phyloP scores from a whole-genome alignment of 2,888 invertebrate species.

The Salticus scenicus region DNA sequence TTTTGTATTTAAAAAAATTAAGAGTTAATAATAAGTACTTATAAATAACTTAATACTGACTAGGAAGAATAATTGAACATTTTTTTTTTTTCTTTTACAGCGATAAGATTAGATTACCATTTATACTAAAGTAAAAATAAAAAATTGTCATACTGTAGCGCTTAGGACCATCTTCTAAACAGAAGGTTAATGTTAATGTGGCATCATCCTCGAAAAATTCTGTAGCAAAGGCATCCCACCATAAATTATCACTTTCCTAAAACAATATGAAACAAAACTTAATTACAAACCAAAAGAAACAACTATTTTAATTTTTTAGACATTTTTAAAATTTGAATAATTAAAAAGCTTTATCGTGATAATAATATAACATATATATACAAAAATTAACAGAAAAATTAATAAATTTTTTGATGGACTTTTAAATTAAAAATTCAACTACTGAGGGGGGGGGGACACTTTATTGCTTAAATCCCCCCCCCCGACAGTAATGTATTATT shows the following conservation, averaged over 20 bases:
- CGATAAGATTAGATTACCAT: no score
- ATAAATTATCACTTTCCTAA: conserved; percentile 97
- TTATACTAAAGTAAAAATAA: not conserved
- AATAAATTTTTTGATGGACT: no score
- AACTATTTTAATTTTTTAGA: not conserved
- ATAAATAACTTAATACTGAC: no score
- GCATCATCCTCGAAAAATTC: conserved; percentile 99
- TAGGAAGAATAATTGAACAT: no score
- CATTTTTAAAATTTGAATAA: not conserved
- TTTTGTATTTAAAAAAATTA: no score
- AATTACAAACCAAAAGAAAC: not conserved
- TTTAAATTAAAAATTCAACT: no score
- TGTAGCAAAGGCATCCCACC: conserved; percentile 99
- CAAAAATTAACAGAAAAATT: no score
- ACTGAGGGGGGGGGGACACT: no score
- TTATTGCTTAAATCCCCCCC: no score
- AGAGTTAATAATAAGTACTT: no score
- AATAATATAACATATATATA: not conserved
- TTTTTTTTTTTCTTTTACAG: no score
- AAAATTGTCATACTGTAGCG: conserved; percentile 89
- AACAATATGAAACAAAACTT: conserved; percentile 2
- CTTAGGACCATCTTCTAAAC: conserved; percentile 98
- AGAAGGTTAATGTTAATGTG: conserved; percentile 95
- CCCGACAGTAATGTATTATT: no score
- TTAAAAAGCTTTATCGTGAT: not conserved